phyloP scores from a whole-genome alignment of 2,797 vertebrate species.

The Muscicapa striata region DNA sequence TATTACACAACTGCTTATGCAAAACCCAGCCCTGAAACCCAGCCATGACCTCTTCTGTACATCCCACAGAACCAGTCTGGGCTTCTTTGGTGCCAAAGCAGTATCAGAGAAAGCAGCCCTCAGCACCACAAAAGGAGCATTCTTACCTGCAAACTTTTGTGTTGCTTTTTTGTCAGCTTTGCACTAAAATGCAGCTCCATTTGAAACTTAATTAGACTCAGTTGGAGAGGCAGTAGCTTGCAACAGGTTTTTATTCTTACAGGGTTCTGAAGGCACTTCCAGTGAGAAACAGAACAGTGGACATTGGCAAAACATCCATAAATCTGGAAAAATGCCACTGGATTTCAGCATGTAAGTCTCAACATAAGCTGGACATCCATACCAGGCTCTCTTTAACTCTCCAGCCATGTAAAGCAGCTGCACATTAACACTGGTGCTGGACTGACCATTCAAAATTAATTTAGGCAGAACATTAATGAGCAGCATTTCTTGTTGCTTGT shows the following conservation, averaged over 20 bases:
- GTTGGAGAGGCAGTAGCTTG: background rate
- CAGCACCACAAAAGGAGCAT: background rate
- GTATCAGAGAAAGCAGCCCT: background rate
- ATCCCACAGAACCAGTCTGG: background rate
- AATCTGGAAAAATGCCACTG: background rate
- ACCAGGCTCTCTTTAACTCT: background rate
- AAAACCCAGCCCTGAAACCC: background rate
- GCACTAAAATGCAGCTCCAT: background rate
- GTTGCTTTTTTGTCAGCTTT: background rate
- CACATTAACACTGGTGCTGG: background rate
- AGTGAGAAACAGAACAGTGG: constrained; percentile 3
- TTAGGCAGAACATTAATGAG: background rate
- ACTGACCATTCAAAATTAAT: background rate
- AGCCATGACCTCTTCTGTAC: background rate
- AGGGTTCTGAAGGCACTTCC: constrained; percentile 38
- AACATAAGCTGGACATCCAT: background rate
- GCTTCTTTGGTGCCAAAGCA: background rate
- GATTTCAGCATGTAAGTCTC: background rate
- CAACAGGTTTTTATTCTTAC: constrained; percentile 50
- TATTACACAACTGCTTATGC: fast-evolving
- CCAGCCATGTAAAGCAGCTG: background rate
- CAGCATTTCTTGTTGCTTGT: background rate
- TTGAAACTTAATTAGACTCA: background rate
- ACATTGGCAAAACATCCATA: background rate
- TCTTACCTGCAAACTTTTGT: background rate